Evolutionary conservation across 2,888 invertebrate genomes (phyloP), one percentile per base, ranked within the genome.

Genomic region (Luperina testacea): DNA sequence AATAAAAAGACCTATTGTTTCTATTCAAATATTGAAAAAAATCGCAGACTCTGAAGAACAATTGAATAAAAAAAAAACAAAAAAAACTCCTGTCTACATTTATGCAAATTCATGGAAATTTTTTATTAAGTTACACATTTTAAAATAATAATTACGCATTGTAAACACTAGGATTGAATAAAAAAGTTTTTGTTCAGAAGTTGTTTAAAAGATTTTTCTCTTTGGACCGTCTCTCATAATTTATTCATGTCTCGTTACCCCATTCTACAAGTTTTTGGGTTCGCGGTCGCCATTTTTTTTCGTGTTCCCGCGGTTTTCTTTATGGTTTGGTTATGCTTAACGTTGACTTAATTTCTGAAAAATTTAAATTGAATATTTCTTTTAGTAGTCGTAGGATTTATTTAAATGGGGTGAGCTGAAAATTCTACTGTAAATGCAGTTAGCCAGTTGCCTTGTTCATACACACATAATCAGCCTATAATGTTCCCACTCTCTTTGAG

Each of bases 231-330:
- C 87, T 81, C 89, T 90, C 82, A 89, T 92, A 92, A 93, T 92
- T 93, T 92, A 93, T 93, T 92, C 93, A 93, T 92, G 86, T 86
- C 87, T 88, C 84, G 87, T 80, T 80, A 81, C 85, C 83, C 87
- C 83, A 82, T 85, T 89, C 82, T 82, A 81, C 84, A 89, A 89
- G 87, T 89, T 89, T 90, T 83, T 77, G 77, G 86, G 79, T 78
- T 74, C 65, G 77, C 68, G 84, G 85, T 83, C 72, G 82, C 75
- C 87, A 84, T 87, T 89, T 82, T 83, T 79, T 85, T 85, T 85
- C 72, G 57, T 73, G 72, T 84, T 75, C 72, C 72, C 77, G 80
- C 81, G 80, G 76, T 82, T 87, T 81, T 86, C 67, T 82, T 81
- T 81, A 72, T 42, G 72, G 69, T 76, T 64, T 57, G 75, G 77